Conservation (phyloP, 2,113 vertebrate genomes). For the Ictalurus furcatus region DNA sequence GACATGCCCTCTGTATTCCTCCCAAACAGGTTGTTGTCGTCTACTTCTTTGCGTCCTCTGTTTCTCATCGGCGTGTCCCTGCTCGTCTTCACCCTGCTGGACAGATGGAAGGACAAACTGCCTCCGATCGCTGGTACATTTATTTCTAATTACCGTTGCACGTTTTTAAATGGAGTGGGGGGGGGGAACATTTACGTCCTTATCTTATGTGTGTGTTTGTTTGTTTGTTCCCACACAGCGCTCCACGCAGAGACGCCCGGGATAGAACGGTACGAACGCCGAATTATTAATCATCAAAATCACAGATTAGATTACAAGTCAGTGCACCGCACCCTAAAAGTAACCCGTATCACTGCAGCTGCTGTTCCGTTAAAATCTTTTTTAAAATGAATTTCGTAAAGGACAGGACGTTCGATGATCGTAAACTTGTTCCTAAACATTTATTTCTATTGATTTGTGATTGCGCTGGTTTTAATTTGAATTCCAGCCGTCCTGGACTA, state of each 20-base stretch:
- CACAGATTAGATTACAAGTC: neutral
- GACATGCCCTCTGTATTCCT: constrained; percentile 7
- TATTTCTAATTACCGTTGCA: neutral
- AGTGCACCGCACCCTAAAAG: neutral
- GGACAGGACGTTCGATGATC: neutral
- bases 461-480: neutral
- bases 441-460: no score
- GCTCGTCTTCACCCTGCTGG: constrained; percentile 84
- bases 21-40: constrained; percentile 85
- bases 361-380: neutral
- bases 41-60: constrained; percentile 86
- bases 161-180: no score
- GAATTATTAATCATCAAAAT: neutral
- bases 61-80: constrained; percentile 87
- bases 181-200: neutral
- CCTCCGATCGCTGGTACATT: constrained; percentile 77
- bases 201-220: neutral
- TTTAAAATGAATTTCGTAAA: neutral
- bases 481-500: neutral
- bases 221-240: constrained; percentile 52
- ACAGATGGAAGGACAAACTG: constrained; percentile 89
- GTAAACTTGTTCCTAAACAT: neutral
- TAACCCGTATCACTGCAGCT: neutral
- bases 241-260: constrained; percentile 58
- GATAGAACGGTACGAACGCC: constrained; percentile 63